phyloP scores from a whole-genome alignment of 1,140 invertebrate species.

The Drosophila orena region DNA sequence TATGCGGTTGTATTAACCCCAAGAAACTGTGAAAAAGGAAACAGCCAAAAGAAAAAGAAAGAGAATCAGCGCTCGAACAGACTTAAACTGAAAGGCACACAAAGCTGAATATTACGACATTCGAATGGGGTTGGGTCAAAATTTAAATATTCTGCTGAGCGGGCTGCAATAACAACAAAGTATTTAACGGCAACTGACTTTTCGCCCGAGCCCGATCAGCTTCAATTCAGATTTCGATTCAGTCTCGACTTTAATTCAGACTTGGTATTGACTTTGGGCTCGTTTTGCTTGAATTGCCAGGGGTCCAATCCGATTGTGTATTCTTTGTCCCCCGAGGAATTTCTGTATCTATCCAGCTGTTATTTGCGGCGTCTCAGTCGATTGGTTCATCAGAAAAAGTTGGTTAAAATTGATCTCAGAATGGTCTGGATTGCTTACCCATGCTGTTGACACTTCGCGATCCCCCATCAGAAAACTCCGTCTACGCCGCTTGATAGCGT shows the following conservation, averaged over 20 bases:
- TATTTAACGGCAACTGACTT: slow-evolving; percentile 59
- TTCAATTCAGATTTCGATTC: slow-evolving; percentile 51
- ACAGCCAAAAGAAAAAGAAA: neutral
- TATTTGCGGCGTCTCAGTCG: slow-evolving; percentile 30
- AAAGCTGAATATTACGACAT: slow-evolving; percentile 72
- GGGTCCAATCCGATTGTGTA: slow-evolving; percentile 17
- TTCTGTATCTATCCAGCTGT: slow-evolving; percentile 9
- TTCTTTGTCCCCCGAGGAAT: neutral
- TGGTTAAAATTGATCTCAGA: slow-evolving; percentile 58
- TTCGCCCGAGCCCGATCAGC: slow-evolving; percentile 33
- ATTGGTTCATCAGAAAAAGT: slow-evolving; percentile 44
- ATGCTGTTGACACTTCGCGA: slow-evolving; percentile 1
- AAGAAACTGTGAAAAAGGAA: slow-evolving; percentile 37
- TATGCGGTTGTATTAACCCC: slow-evolving; percentile 61
- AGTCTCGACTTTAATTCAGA: slow-evolving; percentile 11
- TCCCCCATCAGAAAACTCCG: slow-evolving; percentile 3
- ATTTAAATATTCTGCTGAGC: slow-evolving; percentile 70
- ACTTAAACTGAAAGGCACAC: slow-evolving; percentile 27
- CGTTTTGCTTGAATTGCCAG: slow-evolving; percentile 50
- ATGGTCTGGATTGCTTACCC: slow-evolving; percentile 50
- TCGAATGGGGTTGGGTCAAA: slow-evolving; percentile 76
- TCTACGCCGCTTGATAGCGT: slow-evolving; percentile 1
- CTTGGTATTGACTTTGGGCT: slow-evolving; percentile 37
- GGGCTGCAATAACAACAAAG: slow-evolving; percentile 22
- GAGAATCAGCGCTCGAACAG: neutral